phyloP scores from a whole-genome alignment of 2,888 invertebrate species.

The Pyrgus malvae region DNA sequence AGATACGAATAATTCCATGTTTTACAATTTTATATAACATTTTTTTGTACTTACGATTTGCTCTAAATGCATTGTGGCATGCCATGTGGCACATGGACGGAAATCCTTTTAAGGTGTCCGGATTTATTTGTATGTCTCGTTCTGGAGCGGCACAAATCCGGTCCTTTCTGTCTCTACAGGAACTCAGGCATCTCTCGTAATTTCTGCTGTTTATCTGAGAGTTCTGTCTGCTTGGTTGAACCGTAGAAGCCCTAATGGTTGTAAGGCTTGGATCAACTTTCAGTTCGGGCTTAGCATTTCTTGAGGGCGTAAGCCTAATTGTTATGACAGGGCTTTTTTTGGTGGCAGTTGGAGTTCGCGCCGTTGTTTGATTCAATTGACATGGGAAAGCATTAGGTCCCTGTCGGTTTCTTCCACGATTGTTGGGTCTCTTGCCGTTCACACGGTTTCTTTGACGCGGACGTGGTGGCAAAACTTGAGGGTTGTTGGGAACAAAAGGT shows the following conservation, averaged over 20 bases:
- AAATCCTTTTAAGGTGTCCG: slow-evolving; percentile 66
- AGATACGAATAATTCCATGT: too few species aligned
- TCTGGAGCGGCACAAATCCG: slow-evolving; percentile 65
- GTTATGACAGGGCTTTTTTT: slow-evolving; percentile 42
- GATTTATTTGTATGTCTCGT: slow-evolving; percentile 52
- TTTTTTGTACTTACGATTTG: slow-evolving; percentile 56
- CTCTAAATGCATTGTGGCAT: slow-evolving; percentile 70
- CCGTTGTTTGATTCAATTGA: slow-evolving; percentile 2
- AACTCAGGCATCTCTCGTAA: slow-evolving; percentile 59
- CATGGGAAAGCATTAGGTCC: slow-evolving; percentile 3
- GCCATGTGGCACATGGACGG: slow-evolving; percentile 74
- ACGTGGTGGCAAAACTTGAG: not conserved
- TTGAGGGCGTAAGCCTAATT: slow-evolving; percentile 61
- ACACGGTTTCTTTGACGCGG: slow-evolving; percentile 9
- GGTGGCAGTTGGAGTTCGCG: slow-evolving; percentile 13
- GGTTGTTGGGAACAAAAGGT: not conserved
- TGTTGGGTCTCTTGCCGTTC: not conserved
- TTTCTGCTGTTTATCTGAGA: slow-evolving; percentile 39
- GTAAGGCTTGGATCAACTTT: slow-evolving; percentile 48
- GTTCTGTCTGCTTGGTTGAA: slow-evolving; percentile 45
- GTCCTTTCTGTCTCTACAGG: slow-evolving; percentile 57
- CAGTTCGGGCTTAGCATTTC: slow-evolving; percentile 61
- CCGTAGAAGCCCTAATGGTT: slow-evolving; percentile 47
- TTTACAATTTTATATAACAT: too few species aligned
- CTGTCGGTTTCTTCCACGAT: slow-evolving; percentile 3